Base-by-base conservation (phyloP, 2,797 vertebrate genomes). In the Schizopygopsis malacanthus region DNA sequence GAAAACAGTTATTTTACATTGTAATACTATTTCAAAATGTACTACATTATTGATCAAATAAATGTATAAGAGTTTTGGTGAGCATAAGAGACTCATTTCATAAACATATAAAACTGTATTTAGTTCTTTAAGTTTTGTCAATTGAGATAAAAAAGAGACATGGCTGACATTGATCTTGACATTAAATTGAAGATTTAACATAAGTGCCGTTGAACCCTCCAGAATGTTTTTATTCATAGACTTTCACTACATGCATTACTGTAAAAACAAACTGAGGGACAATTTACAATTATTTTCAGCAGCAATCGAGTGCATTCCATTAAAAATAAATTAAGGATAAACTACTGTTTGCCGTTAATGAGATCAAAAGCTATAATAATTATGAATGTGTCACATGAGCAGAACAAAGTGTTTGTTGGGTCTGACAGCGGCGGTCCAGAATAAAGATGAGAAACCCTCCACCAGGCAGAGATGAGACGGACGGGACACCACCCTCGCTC, bases 401-500 rank as follows among this genome's bases (percentile, higher is more conserved):
- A 20, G 63, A 54, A 65, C 33, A 82, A 86, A 77, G 47, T 25
- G 37, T 33, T 20, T 76, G 33, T 78, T 7, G 39, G 47, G 39
- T 15, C 6, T 28, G 47, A 59, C 37, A 81, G 37, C n/a, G 4
- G 20, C 10, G 3, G 28, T 33, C 50, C 10, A 56, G 18, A 41
- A 50, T 37, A 72, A 33, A 59, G 39, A 77, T 69, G 22, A 45
- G 59, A 61, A 37, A 59, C 11, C 52, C 28, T 59, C n/a, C 61
- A 59, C 22, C n/a, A 70, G 78, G 37, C 82, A 75, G 43, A 73
- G 43, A 37, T 33, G 33, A 82, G 63, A 82, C 54, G 15, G 69
- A 28, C 13, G 28, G 20, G 69, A 77, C 75, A 56, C 63, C 71
- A 82, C 81, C 80, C 72, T 63, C 45, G 37, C 61, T 63, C 50